Base-by-base conservation (phyloP, 2,888 invertebrate genomes). In the Acanthopleura granulata region DNA sequence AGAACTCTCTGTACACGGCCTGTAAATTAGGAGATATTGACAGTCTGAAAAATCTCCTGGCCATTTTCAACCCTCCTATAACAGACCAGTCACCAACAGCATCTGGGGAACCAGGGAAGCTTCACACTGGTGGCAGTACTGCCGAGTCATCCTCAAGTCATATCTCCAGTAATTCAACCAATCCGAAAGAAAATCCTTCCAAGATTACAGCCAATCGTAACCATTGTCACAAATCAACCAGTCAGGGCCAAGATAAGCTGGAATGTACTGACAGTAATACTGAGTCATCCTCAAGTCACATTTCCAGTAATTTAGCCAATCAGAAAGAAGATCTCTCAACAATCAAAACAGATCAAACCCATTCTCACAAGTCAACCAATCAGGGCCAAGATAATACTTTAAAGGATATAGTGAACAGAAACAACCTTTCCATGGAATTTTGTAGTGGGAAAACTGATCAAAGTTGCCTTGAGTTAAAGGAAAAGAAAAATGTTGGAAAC, bases 1-100 rank as follows among this genome's bases (percentile, higher is more conserved):
- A 86, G 76, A 88, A 89, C 78, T 83, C 80, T 40, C 78, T 91
- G 40, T 91, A 88, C 80, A 90, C 90, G 12, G 86, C 88, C 0
- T 86, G 89, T 76, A 87, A 88, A 76, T 77, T 82, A 27, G 89
- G 90, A 16, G 85, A 90, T 76, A 75, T 80, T 15, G 78, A 82
- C 11, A 77, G 79, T 22, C 79, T 90, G 14, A 78, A 79, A 51
- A 79, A 81, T 66, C 76, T 87, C 1, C 76, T 88, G 40, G 80
- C 81, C 22, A 57, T 57, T n/a, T 57, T 57, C 22, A 57, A n/a
- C 22, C 57, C 57, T n/a, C 57, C 57, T 4, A 6, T 12, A n/a
- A 57, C 57, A 9, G 22, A 22, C 12, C 57, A 57, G 22, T 57
- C 57, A 57, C 22, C 57, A n/a, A 3, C n/a, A n/a, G 12, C 57